phyloP scores from a whole-genome alignment of 1,140 invertebrate species.

The Popillia japonica region DNA sequence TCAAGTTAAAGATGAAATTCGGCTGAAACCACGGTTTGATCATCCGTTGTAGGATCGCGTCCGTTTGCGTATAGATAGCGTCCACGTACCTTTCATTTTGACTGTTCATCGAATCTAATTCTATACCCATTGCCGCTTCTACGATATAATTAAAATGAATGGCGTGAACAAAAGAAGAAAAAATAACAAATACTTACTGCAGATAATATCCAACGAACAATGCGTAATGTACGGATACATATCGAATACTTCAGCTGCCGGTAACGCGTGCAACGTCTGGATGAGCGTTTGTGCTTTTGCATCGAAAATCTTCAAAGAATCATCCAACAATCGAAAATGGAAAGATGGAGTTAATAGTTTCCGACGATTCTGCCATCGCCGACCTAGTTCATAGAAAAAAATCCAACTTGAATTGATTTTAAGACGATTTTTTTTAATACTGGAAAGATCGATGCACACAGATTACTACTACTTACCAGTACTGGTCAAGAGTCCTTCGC shows the following conservation, averaged over 20 bases:
- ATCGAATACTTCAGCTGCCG: slow-evolving; percentile 67
- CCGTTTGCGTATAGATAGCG: slow-evolving; percentile 8
- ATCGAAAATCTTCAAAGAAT: slow-evolving; percentile 85
- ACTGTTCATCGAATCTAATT: neutral
- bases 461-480: slow-evolving; percentile 61
- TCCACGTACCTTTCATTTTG: slow-evolving; percentile 27
- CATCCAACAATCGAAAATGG: slow-evolving; percentile 86
- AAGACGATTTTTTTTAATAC: slow-evolving; percentile 17
- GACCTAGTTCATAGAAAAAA: slow-evolving; percentile 56
- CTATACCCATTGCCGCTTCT: slow-evolving; percentile 35
- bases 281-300: slow-evolving; percentile 76
- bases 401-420: neutral
- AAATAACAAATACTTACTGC: slow-evolving; percentile 73
- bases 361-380: slow-evolving; percentile 70
- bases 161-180: no score
- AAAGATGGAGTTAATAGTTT: slow-evolving; percentile 86
- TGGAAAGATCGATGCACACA: neutral
- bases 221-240: slow-evolving; percentile 79
- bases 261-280: slow-evolving; percentile 65
- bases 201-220: slow-evolving; percentile 86
- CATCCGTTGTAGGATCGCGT: slow-evolving; percentile 1
- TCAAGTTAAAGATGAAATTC: slow-evolving; percentile 30
- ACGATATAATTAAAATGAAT: slow-evolving; percentile 55
- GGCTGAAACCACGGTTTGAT: slow-evolving; percentile 33
- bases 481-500: slow-evolving; percentile 64